A percentile compares a stretch with the other conserved stretches of the same genome.
These are phyloP conservation scores for Hylia prasina DNA, from an alignment of 2,113 vertebrate genomes.

Conservation along the genomic window DNA sequence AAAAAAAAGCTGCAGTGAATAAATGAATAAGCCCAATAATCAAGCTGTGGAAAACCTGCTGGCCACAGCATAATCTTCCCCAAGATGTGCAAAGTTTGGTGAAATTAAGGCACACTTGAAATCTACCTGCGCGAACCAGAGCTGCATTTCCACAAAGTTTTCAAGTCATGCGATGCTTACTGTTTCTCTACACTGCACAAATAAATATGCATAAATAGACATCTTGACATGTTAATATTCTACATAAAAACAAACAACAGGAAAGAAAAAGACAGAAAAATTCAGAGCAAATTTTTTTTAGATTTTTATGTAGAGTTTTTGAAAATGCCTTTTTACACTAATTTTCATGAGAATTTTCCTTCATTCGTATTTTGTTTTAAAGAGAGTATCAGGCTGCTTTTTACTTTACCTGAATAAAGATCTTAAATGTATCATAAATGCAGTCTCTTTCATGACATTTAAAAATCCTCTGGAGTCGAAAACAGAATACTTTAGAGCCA, in stretches of 20 bases:
- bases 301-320: neutral
- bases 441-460: neutral
- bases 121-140: neutral
- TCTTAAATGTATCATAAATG: neutral
- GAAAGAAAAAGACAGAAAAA: neutral
- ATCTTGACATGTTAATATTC: neutral
- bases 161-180: neutral
- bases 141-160: neutral
- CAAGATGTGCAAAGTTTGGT: neutral
- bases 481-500: constrained; percentile 17
- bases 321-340: neutral
- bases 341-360: neutral
- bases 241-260: neutral
- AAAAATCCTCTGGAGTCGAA: neutral
- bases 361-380: neutral
- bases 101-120: neutral
- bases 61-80: neutral
- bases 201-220: neutral
- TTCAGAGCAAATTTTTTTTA: neutral
- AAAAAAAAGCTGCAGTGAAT: neutral
- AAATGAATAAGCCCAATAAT: neutral
- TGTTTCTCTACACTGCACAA: neutral
- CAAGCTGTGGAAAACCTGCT: neutral
- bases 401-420: neutral
- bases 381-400: neutral